Conservation (phyloP, 2,888 invertebrate genomes). For the Rapana venosa region DNA sequence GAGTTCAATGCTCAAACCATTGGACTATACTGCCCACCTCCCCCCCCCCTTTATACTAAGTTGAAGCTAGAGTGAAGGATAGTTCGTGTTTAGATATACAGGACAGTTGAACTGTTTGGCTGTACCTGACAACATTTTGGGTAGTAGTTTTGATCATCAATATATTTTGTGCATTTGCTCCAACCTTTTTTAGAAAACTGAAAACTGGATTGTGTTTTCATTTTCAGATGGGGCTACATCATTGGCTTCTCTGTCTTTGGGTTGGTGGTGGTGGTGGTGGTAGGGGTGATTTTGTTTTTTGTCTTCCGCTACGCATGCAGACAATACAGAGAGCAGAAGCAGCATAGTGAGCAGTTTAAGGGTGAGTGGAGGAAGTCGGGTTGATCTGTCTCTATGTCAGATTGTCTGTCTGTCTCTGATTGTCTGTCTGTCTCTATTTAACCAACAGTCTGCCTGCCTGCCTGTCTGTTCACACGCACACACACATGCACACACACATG, state of each 20-base stretch:
- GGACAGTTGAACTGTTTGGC: too few relatives aligned
- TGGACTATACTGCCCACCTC: too few relatives aligned
- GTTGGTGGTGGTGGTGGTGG: neutral
- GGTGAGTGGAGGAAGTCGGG: neutral
- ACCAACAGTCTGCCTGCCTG: too few relatives aligned
- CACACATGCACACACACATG: neutral
- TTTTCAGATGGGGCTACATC: neutral
- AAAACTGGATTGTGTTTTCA: neutral
- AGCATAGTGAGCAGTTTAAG: neutral
- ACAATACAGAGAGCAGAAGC: neutral
- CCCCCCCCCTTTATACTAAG: too few relatives aligned
- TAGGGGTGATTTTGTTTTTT: neutral
- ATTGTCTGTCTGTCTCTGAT: neutral
- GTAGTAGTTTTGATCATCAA: too few relatives aligned
- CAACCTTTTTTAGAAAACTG: too few relatives aligned
- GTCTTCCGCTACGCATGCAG: neutral
- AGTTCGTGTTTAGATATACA: too few relatives aligned
- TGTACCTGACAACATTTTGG: too few relatives aligned
- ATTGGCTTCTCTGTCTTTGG: slow-evolving; percentile 12
- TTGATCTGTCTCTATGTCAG: neutral
- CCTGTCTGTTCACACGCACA: neutral
- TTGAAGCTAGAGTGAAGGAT: too few relatives aligned
- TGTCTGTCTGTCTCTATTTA: too few relatives aligned
- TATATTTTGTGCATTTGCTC: too few relatives aligned
- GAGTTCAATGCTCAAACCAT: too few relatives aligned